phyloP scores from a whole-genome alignment of 2,888 invertebrate genomes.

The Terebella lapidaria region DNA sequence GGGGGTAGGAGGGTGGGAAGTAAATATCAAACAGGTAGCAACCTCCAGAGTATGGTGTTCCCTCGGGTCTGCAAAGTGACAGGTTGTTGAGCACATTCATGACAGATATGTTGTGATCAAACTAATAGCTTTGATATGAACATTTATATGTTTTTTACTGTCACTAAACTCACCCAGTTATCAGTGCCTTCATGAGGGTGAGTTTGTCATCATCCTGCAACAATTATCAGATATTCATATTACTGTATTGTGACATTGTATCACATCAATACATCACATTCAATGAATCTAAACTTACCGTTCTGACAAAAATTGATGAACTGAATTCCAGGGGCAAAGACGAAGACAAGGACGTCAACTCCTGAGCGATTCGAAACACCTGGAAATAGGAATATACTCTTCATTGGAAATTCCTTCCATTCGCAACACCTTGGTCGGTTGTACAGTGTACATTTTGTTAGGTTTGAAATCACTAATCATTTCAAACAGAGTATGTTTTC shows the following conservation, averaged over 20 bases:
- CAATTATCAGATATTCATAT: background rate
- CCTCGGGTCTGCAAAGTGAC: constrained; percentile 69
- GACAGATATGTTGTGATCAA: too few relatives aligned
- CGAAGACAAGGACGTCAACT: constrained; percentile 35
- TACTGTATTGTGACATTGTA: background rate
- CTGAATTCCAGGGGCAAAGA: constrained; percentile 36
- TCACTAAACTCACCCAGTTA: constrained; percentile 29
- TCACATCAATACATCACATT: background rate
- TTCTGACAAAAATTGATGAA: constrained; percentile 38
- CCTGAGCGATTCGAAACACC: constrained; percentile 40
- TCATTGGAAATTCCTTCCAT: too few relatives aligned
- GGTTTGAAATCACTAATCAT: too few relatives aligned
- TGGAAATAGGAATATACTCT: too few relatives aligned
- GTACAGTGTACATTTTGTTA: too few relatives aligned
- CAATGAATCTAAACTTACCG: constrained; percentile 26
- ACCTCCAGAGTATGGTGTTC: constrained; percentile 87
- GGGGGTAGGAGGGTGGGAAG: constrained; percentile 70
- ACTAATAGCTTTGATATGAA: too few relatives aligned
- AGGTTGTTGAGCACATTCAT: too few relatives aligned
- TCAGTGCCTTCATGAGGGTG: constrained; percentile 27
- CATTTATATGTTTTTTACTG: too few relatives aligned
- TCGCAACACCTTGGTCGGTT: too few relatives aligned
- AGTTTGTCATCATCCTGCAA: constrained; percentile 29
- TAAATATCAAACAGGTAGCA: constrained; percentile 85
- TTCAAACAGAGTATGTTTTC: too few relatives aligned